phyloP scores from a whole-genome alignment of 2,113 vertebrate species.

The Nannospalax galili region DNA sequence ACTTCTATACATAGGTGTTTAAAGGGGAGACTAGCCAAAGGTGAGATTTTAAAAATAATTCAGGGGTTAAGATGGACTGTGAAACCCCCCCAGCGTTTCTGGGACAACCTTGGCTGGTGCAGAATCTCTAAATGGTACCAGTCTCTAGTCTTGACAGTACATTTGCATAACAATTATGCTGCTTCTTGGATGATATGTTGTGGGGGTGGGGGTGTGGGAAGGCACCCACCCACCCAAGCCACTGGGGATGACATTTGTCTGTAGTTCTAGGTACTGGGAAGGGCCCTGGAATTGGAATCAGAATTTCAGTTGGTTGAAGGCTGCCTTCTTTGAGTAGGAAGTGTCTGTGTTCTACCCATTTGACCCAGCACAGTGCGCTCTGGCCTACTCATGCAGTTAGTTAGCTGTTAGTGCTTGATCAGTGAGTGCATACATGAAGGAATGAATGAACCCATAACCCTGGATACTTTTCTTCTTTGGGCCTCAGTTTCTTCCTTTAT shows the following conservation, averaged over 20 bases:
- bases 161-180: background rate
- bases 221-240: too few relatives aligned
- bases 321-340: background rate
- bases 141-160: background rate
- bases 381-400: background rate
- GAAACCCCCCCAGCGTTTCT: background rate
- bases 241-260: background rate
- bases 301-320: background rate
- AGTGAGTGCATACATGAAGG: background rate
- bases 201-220: background rate
- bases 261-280: background rate
- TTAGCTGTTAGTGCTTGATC: background rate
- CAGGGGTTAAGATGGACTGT: background rate
- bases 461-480: background rate
- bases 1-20: background rate
- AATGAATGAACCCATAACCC: background rate
- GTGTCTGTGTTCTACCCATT: background rate
- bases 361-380: background rate
- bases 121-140: background rate
- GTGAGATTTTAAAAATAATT: conserved; percentile 10
- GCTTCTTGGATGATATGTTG: background rate
- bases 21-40: background rate
- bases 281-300: background rate
- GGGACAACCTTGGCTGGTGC: background rate
- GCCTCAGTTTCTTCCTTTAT: conserved; percentile 38